A percentile compares a stretch with the other conserved stretches of the same genome.
These are phyloP conservation scores for Schizopygopsis malacanthus DNA, from an alignment of 2,797 vertebrate genomes.

Conservation along the genomic window DNA sequence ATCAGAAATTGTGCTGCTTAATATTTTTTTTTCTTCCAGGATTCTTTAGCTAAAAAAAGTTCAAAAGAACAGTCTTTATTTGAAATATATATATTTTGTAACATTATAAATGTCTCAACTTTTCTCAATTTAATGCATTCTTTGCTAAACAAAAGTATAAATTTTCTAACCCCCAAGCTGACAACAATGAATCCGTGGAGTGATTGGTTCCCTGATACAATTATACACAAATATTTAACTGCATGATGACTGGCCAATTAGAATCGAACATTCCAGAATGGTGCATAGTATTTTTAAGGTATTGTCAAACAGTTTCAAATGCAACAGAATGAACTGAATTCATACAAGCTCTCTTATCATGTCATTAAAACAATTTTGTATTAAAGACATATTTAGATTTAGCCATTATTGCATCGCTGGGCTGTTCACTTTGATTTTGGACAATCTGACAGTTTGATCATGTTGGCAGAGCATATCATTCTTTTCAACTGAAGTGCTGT, in stretches of 20 bases:
- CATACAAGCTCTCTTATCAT: background rate
- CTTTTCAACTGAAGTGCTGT: conserved; percentile 30
- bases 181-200: background rate
- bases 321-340: background rate
- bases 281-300: background rate
- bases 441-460: conserved; percentile 24
- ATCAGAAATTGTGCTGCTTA: background rate
- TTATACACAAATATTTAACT: background rate
- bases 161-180: background rate
- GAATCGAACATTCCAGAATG: background rate
- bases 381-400: background rate
- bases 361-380: background rate
- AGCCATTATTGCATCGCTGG: background rate
- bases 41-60: background rate
- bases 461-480: conserved; percentile 27
- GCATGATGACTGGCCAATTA: conserved; percentile 8
- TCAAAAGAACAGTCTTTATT: background rate
- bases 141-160: background rate
- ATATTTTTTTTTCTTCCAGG: background rate
- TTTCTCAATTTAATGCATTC: background rate
- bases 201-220: background rate
- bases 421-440: conserved; percentile 25
- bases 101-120: background rate
- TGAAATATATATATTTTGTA: too few species aligned
- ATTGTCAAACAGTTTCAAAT: background rate